A percentile compares a stretch with the other conserved stretches of the same genome.
Evolutionary conservation across 2,888 invertebrate genomes (phyloP).

Genomic region (Papilio protenor): DNA sequence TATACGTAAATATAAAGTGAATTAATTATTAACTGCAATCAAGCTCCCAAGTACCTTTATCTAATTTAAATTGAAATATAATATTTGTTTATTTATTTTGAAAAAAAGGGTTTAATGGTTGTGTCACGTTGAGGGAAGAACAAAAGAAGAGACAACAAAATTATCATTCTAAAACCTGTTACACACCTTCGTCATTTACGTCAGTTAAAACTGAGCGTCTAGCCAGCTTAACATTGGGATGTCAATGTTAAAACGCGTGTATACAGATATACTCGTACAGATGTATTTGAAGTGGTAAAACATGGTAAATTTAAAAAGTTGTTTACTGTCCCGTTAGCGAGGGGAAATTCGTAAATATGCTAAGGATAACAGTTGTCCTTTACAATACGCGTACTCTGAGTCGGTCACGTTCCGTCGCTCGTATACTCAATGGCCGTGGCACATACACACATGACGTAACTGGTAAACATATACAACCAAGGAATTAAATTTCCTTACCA

Average conservation of each 20-base stretch:
- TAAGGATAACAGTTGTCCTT: constrained; percentile 28
- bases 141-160: not conserved
- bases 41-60: not conserved
- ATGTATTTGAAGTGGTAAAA: not conserved
- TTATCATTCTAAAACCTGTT: too few species aligned
- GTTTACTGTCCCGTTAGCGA: not conserved
- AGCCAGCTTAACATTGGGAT: not conserved
- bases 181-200: too few species aligned
- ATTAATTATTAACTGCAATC: not conserved
- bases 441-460: constrained; percentile 23
- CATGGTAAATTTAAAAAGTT: not conserved
- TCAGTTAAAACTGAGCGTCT: too few species aligned
- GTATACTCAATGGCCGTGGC: constrained; percentile 30
- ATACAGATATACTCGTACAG: too few species aligned
- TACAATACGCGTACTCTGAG: constrained; percentile 22
- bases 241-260: not conserved
- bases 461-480: constrained; percentile 19
- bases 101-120: too few species aligned
- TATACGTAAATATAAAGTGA: not conserved
- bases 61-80: not conserved
- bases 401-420: constrained; percentile 33
- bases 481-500: not conserved
- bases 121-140: not conserved
- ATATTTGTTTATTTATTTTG: not conserved
- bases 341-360: constrained; percentile 23